Evolutionary conservation across 2,113 vertebrate species (phyloP).

Genomic region (Coracopsis vasa): DNA sequence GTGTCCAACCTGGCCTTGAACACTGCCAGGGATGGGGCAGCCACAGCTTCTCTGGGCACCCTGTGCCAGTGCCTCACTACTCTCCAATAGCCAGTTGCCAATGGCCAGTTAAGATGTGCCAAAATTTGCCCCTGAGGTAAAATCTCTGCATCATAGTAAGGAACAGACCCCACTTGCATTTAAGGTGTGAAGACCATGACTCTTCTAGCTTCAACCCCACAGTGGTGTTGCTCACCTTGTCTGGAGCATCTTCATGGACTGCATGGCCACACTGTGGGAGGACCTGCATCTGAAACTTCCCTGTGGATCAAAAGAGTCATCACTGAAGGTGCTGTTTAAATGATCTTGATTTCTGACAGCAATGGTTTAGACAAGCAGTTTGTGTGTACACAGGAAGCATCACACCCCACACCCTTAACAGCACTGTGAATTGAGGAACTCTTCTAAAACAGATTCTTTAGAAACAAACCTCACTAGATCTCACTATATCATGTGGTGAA

Average conservation of each 20-base stretch:
- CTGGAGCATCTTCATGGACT: constrained; percentile 97
- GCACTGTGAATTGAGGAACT: neutral
- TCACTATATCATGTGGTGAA: neutral
- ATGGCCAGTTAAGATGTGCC: neutral
- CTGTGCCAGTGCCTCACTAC: accelerated
- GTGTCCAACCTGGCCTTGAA: neutral
- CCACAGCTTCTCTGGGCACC: neutral
- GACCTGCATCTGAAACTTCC: constrained; percentile 99
- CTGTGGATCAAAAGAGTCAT: constrained; percentile 69
- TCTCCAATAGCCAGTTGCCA: neutral
- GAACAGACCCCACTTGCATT: neutral
- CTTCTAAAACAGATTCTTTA: neutral
- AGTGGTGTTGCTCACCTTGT: constrained; percentile 82
- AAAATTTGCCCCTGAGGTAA: neutral
- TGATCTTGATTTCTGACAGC: neutral
- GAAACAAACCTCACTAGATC: neutral
- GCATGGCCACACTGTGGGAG: constrained; percentile 97
- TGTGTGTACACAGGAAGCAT: neutral
- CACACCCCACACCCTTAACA: neutral
- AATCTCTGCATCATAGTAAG: neutral
- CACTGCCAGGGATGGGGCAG: neutral
- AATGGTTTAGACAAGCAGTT: neutral
- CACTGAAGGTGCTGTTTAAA: neutral
- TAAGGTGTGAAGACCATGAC: accelerated
- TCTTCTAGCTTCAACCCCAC: neutral